Conservation (phyloP, 2,797 vertebrate genomes). For the Oceanodroma leucorhoa region DNA sequence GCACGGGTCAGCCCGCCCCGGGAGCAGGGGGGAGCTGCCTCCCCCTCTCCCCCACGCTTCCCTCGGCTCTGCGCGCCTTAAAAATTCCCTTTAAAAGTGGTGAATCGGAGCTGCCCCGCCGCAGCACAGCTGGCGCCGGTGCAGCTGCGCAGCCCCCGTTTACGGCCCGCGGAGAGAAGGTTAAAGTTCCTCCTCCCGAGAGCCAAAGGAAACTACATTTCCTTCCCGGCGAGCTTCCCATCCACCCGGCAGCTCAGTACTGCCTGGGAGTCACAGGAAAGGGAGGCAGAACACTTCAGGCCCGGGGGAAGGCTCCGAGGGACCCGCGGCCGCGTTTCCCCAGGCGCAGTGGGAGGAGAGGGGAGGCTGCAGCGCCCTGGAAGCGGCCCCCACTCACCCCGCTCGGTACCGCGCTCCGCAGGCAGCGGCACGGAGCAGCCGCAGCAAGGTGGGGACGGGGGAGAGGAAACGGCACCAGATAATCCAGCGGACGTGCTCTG, state of each 20-base stretch:
- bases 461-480: not conserved
- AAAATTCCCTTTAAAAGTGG: not conserved
- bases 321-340: accelerated
- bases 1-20: accelerated
- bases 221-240: not conserved
- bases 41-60: not conserved
- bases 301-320: not conserved
- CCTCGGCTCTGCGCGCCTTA: not conserved
- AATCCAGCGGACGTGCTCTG: not conserved
- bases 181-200: not conserved
- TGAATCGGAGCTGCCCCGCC: accelerated
- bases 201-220: not conserved
- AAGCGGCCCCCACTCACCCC: not conserved
- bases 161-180: not conserved
- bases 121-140: not conserved
- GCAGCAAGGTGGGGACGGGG: not conserved
- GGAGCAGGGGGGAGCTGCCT: not conserved
- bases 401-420: accelerated
- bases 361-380: not conserved
- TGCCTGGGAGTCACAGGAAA: not conserved
- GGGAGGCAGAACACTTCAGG: not conserved
- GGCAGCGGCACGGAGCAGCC: not conserved
- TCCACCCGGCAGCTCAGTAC: accelerated
- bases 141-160: accelerated
- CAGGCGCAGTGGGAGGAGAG: accelerated